Evolutionary conservation across 2,113 vertebrate genomes (phyloP).

Genomic region (Dromiciops gliroides): DNA sequence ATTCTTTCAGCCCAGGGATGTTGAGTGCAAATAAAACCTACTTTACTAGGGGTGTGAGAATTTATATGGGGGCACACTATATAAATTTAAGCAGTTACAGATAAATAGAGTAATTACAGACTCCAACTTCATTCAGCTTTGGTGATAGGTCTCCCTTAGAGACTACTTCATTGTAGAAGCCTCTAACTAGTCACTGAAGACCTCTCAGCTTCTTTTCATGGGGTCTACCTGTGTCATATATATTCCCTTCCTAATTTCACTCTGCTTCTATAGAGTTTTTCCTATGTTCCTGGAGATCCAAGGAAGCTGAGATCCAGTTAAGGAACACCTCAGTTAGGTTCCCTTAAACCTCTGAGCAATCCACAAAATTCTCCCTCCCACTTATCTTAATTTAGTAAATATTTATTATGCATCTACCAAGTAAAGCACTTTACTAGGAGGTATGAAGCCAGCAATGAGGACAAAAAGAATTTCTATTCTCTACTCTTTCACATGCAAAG

Average conservation of each 20-base stretch:
- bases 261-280: not conserved
- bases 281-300: not conserved
- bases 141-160: not conserved
- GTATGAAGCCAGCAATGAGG: not conserved
- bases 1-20: not conserved
- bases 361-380: constrained; percentile 1
- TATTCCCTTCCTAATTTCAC: not conserved
- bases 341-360: not conserved
- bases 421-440: not conserved
- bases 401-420: not conserved
- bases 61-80: not conserved
- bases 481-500: not conserved
- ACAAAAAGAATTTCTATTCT: not conserved
- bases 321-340: not conserved
- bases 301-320: not conserved
- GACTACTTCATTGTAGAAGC: not conserved
- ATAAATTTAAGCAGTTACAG: not conserved
- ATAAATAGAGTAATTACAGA: constrained; percentile 4
- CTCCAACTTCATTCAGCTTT: not conserved
- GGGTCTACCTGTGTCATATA: not conserved
- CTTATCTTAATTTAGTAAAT: not conserved
- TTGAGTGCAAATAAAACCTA: not conserved
- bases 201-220: not conserved
- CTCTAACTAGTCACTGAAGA: not conserved
- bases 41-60: not conserved